Evolutionary conservation across 2,797 vertebrate species (phyloP), one percentile per base, ranked within the genome.

Genomic region (Denticeps clupeoides): DNA sequence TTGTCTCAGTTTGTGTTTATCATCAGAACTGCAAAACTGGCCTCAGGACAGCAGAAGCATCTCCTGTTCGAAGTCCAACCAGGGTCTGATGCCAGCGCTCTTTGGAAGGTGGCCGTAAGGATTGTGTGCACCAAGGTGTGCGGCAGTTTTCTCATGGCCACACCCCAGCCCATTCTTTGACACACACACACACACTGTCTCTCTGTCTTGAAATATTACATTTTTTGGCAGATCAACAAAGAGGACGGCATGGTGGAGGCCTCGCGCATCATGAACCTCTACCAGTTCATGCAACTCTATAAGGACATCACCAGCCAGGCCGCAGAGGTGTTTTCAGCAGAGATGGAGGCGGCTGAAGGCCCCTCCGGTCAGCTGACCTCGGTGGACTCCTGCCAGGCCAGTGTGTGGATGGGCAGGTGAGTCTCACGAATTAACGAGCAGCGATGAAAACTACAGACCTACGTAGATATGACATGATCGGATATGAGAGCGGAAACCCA

Each of bases 391-490:
- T 97, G 92, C 73, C 94, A 95, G 74, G 90, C 92, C 75, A 96
- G 91, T 79, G 79, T 99, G 74, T 93, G 91, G 89, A 97, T 99
- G 91, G 89, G 94, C 79, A 92, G 89, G 93, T 98, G 70, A 22
- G 66, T 8, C 16, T 19, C 10, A 28, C 23, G 4, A 6, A 24
- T 24, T 5, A 24, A 23, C 23, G 5, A 7, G 25, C 19, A 19
- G 2, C 18, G 18, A 19, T 18, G 18, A 18, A 19, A 19, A 19
- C 2, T 18, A 19, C 19, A 19, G 2, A 19, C 18, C 3, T 19
- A 19, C 18, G 19, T n/a, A n/a, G n/a, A n/a, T n/a, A n/a, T n/a
- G n/a, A n/a, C n/a, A n/a, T n/a, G n/a, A n/a, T n/a, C n/a, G n/a
- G n/a, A n/a, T n/a, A n/a, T n/a, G n/a, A n/a, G n/a, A n/a, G n/a